phyloP scores from a whole-genome alignment of 2,113 vertebrate genomes.

The Takifugu flavidus region DNA sequence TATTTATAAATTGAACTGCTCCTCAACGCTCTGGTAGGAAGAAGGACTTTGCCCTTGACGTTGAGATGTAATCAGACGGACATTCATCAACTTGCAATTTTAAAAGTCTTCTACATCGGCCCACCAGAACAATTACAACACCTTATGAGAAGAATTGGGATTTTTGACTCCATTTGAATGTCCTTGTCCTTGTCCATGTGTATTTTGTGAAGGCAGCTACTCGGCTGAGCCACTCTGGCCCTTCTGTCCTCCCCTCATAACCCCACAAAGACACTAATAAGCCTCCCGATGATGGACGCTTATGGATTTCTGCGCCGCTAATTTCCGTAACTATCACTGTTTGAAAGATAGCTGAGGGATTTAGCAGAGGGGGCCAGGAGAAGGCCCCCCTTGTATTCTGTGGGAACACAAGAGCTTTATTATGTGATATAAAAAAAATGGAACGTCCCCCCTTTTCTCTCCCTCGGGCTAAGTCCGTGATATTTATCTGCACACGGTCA shows the following conservation, averaged over 20 bases:
- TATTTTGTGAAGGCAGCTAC: conserved; percentile 41
- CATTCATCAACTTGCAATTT: background rate
- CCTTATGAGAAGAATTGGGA: background rate
- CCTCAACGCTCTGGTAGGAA: background rate
- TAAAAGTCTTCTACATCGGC: too few relatives aligned
- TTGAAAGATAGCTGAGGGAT: conserved; percentile 94
- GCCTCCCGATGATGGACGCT: conserved; percentile 89
- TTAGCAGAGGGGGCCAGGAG: conserved; percentile 75
- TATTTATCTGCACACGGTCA: conserved; percentile 71
- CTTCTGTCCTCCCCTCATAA: conserved; percentile 76
- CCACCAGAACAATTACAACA: background rate
- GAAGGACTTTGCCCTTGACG: background rate
- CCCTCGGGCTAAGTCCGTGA: conserved; percentile 58
- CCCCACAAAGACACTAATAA: conserved; percentile 90
- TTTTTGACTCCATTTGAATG: conserved; percentile 6
- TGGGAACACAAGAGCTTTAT: conserved; percentile 88
- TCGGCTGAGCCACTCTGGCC: conserved; percentile 52
- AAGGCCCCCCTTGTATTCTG: conserved; percentile 77
- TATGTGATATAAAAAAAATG: conserved; percentile 81
- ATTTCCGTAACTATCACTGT: conserved; percentile 99
- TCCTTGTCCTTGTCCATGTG: conserved; percentile 37
- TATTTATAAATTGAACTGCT: too few relatives aligned
- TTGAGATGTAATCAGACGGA: background rate
- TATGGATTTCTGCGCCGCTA: conserved; percentile 92
- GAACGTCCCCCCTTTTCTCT: conserved; percentile 65